Evolutionary conservation across 2,888 invertebrate genomes (phyloP).

Genomic region (Tricholauxania praeusta): DNA sequence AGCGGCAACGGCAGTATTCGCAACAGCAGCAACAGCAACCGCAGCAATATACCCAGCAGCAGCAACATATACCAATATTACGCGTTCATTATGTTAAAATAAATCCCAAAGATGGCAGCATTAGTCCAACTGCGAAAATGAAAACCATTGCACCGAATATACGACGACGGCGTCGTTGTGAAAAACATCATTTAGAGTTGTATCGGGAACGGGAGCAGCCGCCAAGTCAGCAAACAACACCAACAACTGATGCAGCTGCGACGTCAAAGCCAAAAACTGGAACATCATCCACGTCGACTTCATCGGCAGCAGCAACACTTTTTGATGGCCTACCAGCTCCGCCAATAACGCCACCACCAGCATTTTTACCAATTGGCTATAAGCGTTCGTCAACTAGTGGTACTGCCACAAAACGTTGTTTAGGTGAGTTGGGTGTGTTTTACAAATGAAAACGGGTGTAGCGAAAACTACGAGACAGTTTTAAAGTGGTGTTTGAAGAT

Average conservation of each 20-base stretch:
- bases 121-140: slow-evolving; percentile 67
- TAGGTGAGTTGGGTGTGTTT: slow-evolving; percentile 51
- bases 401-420: slow-evolving; percentile 57
- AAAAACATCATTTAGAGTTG: slow-evolving; percentile 72
- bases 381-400: slow-evolving; percentile 56
- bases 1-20: slow-evolving; percentile 32
- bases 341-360: slow-evolving; percentile 78
- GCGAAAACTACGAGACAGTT: too few relatives aligned
- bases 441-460: too few relatives aligned
- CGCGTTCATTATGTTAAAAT: slow-evolving; percentile 60
- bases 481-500: too few relatives aligned
- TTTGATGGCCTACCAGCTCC: slow-evolving; percentile 68
- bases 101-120: slow-evolving; percentile 58
- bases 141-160: slow-evolving; percentile 76
- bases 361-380: slow-evolving; percentile 75
- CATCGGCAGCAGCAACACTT: slow-evolving; percentile 57
- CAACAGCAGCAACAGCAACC: slow-evolving; percentile 40
- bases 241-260: slow-evolving; percentile 26
- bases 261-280: slow-evolving; percentile 27
- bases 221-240: slow-evolving; percentile 36
- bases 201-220: slow-evolving; percentile 57
- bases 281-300: slow-evolving; percentile 50
- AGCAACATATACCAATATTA: slow-evolving; percentile 56
- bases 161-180: slow-evolving; percentile 74
- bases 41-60: slow-evolving; percentile 42